phyloP scores from a whole-genome alignment of 2,113 vertebrate species.

The Oxyura jamaicensis region DNA sequence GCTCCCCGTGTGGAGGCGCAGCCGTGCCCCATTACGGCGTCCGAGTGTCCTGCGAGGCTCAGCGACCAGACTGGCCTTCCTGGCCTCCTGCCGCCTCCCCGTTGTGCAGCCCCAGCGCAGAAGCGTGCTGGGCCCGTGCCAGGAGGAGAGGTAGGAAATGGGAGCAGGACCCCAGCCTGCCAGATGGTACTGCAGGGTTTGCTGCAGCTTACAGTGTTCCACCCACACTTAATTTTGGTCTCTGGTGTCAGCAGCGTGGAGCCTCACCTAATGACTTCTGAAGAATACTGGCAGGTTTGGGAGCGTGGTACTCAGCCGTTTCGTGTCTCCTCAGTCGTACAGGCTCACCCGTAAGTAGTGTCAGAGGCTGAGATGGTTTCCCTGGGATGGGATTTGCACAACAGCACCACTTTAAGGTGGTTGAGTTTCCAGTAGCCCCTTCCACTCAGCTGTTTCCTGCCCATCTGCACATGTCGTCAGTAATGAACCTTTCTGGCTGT shows the following conservation, averaged over 20 bases:
- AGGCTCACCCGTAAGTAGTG: not conserved
- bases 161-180: not conserved
- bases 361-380: not conserved
- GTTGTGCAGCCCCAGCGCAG: not conserved
- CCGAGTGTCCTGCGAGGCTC: not conserved
- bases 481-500: not conserved
- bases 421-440: not conserved
- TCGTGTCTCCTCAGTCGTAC: rapidly evolving
- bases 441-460: not conserved
- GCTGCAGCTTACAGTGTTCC: not conserved
- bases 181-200: not conserved
- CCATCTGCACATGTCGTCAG: rapidly evolving
- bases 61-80: not conserved
- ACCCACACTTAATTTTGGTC: not conserved
- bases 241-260: not conserved
- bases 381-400: not conserved
- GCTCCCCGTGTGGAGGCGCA: not conserved
- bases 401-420: not conserved
- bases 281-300: not conserved
- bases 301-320: rapidly evolving
- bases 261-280: rapidly evolving
- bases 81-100: rapidly evolving
- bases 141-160: not conserved
- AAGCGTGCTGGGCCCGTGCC: not conserved
- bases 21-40: rapidly evolving